phyloP scores from a whole-genome alignment of 92 coral and sea anemone genomes.

The Meandrina meandrites region DNA sequence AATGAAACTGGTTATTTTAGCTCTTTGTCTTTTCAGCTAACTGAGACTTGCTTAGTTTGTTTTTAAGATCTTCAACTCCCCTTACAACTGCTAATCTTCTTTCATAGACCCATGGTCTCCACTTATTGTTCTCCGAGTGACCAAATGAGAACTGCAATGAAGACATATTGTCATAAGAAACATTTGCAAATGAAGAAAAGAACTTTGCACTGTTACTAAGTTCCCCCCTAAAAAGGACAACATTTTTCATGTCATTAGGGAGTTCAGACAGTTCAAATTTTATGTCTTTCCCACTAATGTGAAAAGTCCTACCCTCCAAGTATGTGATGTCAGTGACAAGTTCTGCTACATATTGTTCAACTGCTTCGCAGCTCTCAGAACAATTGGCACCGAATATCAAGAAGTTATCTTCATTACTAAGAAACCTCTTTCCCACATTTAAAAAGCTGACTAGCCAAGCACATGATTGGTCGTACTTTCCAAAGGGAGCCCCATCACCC shows the following conservation, averaged over 20 bases:
- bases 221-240: constrained; percentile 52
- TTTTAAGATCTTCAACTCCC: constrained; percentile 34
- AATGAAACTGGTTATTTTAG: constrained; percentile 20
- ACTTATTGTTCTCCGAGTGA: constrained; percentile 13
- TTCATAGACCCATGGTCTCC: constrained; percentile 50
- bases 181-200: constrained; percentile 30
- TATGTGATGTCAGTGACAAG: no score
- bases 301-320: background rate
- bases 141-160: constrained; percentile 6
- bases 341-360: constrained; percentile 10
- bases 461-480: constrained; percentile 53
- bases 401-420: constrained; percentile 54
- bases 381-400: constrained; percentile 46
- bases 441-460: constrained; percentile 55
- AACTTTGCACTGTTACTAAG: constrained; percentile 45
- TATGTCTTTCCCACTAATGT: constrained; percentile 25
- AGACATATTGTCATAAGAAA: background rate
- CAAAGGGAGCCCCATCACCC: constrained; percentile 59
- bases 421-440: constrained; percentile 39
- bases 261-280: constrained; percentile 50
- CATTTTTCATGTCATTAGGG: constrained; percentile 74
- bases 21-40: constrained; percentile 30
- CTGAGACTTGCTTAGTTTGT: constrained; percentile 38
- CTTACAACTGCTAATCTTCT: constrained; percentile 30
- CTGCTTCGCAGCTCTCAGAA: constrained; percentile 31